Conservation (phyloP, 2,113 vertebrate species). For the Bubo bubo region DNA sequence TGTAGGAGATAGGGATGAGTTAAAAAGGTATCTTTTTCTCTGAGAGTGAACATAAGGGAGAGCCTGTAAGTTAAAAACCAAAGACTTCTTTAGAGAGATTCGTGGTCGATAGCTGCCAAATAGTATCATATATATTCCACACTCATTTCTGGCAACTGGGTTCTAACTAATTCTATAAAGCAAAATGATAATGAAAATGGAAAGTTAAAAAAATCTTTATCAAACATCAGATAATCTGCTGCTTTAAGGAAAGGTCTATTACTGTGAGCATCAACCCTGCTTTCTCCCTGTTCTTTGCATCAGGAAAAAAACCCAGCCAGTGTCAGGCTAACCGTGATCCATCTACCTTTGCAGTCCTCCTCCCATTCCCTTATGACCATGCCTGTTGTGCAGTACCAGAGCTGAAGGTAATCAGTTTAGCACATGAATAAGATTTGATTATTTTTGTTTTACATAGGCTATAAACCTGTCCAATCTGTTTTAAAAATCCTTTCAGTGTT, state of each 20-base stretch:
- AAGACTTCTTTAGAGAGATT: background rate
- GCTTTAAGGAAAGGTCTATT: background rate
- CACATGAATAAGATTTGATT: conserved; percentile 42
- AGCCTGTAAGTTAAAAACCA: background rate
- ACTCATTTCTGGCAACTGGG: background rate
- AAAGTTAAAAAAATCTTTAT: background rate
- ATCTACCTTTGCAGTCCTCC: background rate
- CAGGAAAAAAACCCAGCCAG: background rate
- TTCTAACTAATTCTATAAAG: background rate
- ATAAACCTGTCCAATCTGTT: conserved; percentile 31
- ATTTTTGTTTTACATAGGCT: conserved; percentile 46
- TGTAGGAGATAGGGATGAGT: background rate
- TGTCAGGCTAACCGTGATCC: background rate
- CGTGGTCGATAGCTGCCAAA: background rate
- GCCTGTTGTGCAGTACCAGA: background rate
- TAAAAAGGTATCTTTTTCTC: background rate
- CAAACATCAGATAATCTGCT: background rate
- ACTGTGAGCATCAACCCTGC: background rate
- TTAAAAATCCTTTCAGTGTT: conserved; percentile 35
- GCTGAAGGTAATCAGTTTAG: conserved; percentile 45
- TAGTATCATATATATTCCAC: background rate
- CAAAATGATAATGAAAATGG: background rate
- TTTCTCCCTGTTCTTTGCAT: background rate
- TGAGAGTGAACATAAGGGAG: background rate
- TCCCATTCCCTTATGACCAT: background rate